Conservation (phyloP, 1,140 invertebrate species). For the Wiebesia pumilae region DNA sequence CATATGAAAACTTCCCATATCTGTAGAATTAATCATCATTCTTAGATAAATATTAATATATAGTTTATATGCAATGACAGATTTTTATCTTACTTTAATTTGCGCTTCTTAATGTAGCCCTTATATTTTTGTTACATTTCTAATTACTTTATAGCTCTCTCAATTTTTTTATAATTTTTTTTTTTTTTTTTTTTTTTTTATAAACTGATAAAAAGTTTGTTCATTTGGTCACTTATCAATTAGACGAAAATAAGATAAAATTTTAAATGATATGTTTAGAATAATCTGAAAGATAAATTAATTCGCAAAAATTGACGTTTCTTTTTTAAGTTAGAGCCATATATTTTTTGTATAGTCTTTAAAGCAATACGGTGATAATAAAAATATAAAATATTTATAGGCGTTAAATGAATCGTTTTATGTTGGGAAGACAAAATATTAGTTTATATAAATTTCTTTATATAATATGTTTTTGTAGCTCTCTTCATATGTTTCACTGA, state of each 20-base stretch:
- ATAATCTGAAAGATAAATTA: background rate
- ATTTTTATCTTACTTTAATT: constrained; percentile 17
- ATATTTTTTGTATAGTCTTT: constrained; percentile 13
- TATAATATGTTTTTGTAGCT: background rate
- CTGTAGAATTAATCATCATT: constrained; percentile 5
- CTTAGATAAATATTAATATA: constrained; percentile 29
- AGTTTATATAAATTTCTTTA: constrained; percentile 22
- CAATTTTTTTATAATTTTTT: background rate
- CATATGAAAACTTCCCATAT: constrained; percentile 1
- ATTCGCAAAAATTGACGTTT: background rate
- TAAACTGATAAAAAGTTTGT: background rate
- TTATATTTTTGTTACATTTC: background rate
- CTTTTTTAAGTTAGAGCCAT: background rate
- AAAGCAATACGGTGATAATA: constrained; percentile 35
- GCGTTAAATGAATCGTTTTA: constrained; percentile 40
- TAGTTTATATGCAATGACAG: constrained; percentile 3
- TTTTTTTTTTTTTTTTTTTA: background rate
- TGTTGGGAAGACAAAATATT: constrained; percentile 2
- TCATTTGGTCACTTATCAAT: background rate
- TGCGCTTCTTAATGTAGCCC: background rate
- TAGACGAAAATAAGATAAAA: background rate
- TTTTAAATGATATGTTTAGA: background rate
- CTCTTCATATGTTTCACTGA: constrained; percentile 3
- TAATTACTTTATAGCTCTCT: constrained; percentile 15
- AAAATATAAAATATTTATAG: constrained; percentile 45